phyloP scores from a whole-genome alignment of 2,888 invertebrate species.

The Gordius sp. region DNA sequence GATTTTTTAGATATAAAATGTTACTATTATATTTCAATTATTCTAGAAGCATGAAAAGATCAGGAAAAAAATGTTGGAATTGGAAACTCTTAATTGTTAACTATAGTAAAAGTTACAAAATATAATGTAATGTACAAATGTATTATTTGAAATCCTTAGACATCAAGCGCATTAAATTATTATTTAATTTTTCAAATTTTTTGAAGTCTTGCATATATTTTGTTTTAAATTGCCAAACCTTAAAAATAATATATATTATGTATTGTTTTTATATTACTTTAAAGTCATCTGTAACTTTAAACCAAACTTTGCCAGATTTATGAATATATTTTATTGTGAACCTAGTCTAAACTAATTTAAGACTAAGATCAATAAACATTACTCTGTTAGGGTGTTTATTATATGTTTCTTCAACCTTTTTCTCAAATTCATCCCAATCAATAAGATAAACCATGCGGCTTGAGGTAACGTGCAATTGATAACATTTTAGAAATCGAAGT shows the following conservation, averaged over 20 bases:
- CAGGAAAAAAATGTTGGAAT: no score
- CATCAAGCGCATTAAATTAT: neutral
- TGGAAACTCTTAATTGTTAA: no score
- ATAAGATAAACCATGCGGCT: neutral
- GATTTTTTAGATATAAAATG: no score
- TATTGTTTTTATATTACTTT: conserved; percentile 9
- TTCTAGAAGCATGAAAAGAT: no score
- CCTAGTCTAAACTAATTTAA: neutral
- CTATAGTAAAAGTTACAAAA: no score
- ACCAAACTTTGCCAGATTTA: conserved; percentile 8
- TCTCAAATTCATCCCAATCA: conserved; percentile 2
- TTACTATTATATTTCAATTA: no score
- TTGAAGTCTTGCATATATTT: conserved; percentile 1
- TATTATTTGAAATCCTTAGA: neutral
- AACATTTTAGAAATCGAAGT: no score
- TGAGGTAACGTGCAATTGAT: no score
- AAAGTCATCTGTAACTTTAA: neutral
- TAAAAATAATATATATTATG: neutral
- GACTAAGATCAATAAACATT: neutral
- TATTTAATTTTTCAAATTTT: conserved; percentile 12
- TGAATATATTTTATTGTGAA: conserved; percentile 13
- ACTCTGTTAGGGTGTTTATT: conserved; percentile 7
- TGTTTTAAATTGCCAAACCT: conserved; percentile 8
- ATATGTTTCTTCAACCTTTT: neutral
- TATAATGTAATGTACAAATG: no score